Conservation (phyloP, 2,113 vertebrate genomes). For the Sorex fumeus region DNA sequence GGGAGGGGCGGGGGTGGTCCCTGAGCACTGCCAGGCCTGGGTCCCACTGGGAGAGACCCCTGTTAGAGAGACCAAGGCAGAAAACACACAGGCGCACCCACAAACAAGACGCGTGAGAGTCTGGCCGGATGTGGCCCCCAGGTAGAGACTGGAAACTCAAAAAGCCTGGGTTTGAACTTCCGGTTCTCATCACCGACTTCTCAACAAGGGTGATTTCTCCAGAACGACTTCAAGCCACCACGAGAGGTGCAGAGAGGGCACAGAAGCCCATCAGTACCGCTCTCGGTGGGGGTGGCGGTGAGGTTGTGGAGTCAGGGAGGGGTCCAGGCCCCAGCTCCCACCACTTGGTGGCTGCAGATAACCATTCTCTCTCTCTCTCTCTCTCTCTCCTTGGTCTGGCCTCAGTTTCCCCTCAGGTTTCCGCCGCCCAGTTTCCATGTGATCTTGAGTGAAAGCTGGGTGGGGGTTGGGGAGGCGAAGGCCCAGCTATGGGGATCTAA, state of each 20-base stretch:
- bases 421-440: background rate
- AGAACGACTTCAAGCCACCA: background rate
- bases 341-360: background rate
- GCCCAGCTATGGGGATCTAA: background rate
- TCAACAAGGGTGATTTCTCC: background rate
- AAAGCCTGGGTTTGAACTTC: background rate
- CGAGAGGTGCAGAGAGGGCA: background rate
- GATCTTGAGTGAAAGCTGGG: background rate
- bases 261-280: no score
- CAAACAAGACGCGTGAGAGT: constrained; percentile 22
- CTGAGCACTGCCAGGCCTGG: background rate
- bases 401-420: constrained; percentile 58
- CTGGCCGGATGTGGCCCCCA: background rate
- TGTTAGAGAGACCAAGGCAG: no score
- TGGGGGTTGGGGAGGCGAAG: background rate
- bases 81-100: background rate
- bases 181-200: background rate
- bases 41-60: no score
- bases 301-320: background rate
- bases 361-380: background rate
- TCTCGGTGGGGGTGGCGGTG: no score
- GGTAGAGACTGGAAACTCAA: background rate
- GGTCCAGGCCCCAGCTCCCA: background rate
- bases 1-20: no score
- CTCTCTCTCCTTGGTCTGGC: background rate